Conservation (phyloP, 2,888 invertebrate genomes). For the Cantharis nigra region DNA sequence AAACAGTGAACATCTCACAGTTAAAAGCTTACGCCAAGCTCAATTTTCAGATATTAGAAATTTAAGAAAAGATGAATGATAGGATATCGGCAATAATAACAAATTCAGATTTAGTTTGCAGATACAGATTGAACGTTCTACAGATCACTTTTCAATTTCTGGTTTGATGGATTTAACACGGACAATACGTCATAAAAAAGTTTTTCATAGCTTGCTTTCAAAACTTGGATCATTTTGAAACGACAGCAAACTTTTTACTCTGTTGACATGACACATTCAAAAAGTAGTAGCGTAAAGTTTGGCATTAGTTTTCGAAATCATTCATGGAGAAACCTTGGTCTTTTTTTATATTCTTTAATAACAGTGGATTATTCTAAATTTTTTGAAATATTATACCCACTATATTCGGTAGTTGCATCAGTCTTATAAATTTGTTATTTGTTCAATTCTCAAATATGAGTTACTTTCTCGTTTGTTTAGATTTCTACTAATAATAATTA, state of each 20-base stretch:
- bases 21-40: neutral
- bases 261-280: neutral
- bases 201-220: neutral
- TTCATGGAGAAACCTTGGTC: neutral
- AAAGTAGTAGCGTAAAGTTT: neutral
- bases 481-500: constrained; percentile 1
- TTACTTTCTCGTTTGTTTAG: neutral
- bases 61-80: neutral
- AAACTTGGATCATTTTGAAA: neutral
- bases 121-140: neutral
- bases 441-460: neutral
- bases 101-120: neutral
- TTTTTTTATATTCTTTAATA: neutral
- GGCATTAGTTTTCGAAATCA: neutral
- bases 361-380: neutral
- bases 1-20: neutral
- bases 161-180: neutral
- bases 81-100: neutral
- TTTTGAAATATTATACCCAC: neutral
- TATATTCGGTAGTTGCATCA: neutral
- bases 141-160: neutral
- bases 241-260: neutral
- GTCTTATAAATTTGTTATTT: neutral
- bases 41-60: neutral
- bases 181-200: neutral